Percentiles rank a stretch among this genome's conserved stretches.
These are phyloP conservation scores for Heliconius erato DNA, from an alignment of 2,888 invertebrate genomes.

Conservation along the genomic window DNA sequence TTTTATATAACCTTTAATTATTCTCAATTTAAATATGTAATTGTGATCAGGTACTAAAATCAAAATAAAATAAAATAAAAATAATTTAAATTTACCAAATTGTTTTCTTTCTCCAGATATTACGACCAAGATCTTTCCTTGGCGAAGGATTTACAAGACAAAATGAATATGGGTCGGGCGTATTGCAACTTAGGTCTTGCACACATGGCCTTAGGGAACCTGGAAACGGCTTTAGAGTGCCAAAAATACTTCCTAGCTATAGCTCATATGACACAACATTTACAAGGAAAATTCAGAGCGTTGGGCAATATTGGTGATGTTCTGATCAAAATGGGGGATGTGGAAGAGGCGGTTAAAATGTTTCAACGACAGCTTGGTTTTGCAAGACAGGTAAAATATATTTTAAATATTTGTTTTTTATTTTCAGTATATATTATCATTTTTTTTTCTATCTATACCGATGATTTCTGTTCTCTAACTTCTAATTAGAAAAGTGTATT, in stretches of 20 bases:
- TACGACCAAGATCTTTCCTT: constrained; percentile 98
- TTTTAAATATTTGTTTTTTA: background rate
- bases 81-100: background rate
- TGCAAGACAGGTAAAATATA: constrained; percentile 87
- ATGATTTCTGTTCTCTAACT: background rate
- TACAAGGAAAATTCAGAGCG: constrained; percentile 95
- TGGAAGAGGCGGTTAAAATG: constrained; percentile 97
- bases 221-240: constrained; percentile 96
- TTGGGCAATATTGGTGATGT: constrained; percentile 98
- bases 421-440: too few relatives aligned
- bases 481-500: background rate
- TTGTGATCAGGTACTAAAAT: background rate
- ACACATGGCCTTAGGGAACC: constrained; percentile 94
- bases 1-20: background rate
- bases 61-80: background rate
- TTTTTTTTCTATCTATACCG: background rate
- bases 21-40: background rate
- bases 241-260: constrained; percentile 97
- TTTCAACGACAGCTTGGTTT: constrained; percentile 96
- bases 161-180: constrained; percentile 97
- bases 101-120: constrained; percentile 85
- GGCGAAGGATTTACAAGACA: constrained; percentile 97
- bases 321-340: constrained; percentile 94
- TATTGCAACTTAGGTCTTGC: constrained; percentile 98
- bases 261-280: constrained; percentile 96